Evolutionary conservation across 2,888 invertebrate species (phyloP).

Genomic region (Eupithecia inturbata): DNA sequence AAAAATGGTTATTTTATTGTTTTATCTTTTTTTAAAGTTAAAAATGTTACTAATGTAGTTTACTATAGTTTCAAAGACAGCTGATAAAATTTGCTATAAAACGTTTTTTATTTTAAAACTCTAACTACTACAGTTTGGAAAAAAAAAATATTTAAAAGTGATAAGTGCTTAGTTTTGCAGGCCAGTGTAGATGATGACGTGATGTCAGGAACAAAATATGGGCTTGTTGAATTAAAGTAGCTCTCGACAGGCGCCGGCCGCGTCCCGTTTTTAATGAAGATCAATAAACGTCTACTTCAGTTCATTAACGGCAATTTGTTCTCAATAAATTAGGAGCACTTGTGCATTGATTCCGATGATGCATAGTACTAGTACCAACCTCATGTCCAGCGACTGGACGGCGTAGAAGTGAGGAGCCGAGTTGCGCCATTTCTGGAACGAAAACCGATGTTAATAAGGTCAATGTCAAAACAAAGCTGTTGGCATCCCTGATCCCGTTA

Average conservation of each 20-base stretch:
- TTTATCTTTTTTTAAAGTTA: too few relatives aligned
- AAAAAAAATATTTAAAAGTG: too few relatives aligned
- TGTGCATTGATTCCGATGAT: slow-evolving; percentile 50
- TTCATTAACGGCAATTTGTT: slow-evolving; percentile 73
- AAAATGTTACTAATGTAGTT: too few relatives aligned
- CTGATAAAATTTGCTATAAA: too few relatives aligned
- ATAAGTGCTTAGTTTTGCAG: too few relatives aligned
- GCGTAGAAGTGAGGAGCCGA: slow-evolving; percentile 79
- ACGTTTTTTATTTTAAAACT: too few relatives aligned
- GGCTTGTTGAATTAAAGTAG: slow-evolving; percentile 63
- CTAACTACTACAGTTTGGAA: too few relatives aligned
- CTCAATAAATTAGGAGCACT: slow-evolving; percentile 55
- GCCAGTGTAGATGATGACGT: not conserved
- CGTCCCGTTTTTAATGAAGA: slow-evolving; percentile 66
- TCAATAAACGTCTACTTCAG: slow-evolving; percentile 70
- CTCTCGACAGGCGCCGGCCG: slow-evolving; percentile 65
- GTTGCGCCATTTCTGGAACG: slow-evolving; percentile 81
- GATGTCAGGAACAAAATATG: slow-evolving; percentile 18
- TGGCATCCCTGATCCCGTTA: slow-evolving; percentile 28
- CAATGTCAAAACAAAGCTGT: slow-evolving; percentile 21
- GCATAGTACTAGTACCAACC: slow-evolving; percentile 77
- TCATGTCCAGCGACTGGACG: slow-evolving; percentile 74
- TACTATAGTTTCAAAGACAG: too few relatives aligned
- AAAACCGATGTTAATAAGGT: slow-evolving; percentile 28
- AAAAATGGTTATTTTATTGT: too few relatives aligned